Conservation (phyloP, 2,113 vertebrate genomes). For the Petrocephalus zakoni region DNA sequence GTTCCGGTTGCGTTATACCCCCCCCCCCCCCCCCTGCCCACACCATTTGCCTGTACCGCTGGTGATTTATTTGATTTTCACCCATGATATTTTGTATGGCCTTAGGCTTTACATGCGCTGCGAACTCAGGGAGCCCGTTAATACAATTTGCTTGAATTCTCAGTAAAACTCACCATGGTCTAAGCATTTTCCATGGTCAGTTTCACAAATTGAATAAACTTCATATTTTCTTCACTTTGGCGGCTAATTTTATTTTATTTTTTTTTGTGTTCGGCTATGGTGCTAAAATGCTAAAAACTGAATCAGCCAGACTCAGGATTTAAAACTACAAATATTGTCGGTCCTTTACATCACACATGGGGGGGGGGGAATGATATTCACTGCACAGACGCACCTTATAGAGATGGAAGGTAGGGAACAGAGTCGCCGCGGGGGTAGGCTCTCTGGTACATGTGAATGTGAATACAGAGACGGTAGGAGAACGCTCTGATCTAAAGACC, state of each 20-base stretch:
- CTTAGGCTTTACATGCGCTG: neutral
- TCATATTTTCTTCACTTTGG: neutral
- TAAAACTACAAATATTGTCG: neutral
- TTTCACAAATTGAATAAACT: constrained; percentile 1
- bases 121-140: neutral
- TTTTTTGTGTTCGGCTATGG: neutral
- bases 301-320: neutral
- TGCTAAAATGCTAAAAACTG: neutral
- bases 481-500: neutral
- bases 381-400: neutral
- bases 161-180: neutral
- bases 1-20: neutral
- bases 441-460: neutral
- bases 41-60: neutral
- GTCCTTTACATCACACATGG: neutral
- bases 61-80: neutral
- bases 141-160: constrained; percentile 3
- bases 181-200: neutral
- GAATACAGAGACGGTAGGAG: neutral
- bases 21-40: neutral
- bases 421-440: neutral
- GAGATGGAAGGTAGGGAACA: neutral
- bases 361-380: neutral
- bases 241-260: neutral
- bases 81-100: neutral